Base-by-base conservation (phyloP, 2,797 vertebrate genomes). In the Pseudochirops cupreus region DNA sequence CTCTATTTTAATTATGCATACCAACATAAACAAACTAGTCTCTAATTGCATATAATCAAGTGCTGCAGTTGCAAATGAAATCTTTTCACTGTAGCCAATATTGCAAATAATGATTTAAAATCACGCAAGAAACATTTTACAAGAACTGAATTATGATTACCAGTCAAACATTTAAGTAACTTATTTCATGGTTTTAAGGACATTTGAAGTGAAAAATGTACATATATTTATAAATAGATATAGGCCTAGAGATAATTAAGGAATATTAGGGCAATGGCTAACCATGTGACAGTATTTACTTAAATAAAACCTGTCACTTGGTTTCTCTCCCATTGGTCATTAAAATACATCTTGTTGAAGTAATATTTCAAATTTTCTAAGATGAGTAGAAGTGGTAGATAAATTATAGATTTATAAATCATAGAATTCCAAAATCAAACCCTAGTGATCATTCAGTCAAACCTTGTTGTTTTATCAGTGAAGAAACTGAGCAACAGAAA, bases 161-260 rank as follows among this genome's bases (percentile, higher is more conserved):
- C 31, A 91, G 21, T 46, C 31, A 91, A 14, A 14, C 53, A 91
- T 67, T 10, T 91, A 92, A 89, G 92, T 91, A 92, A 24, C 91
- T 92, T 91, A 56, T 95, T 92, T 95, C 87, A 91, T n/a, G 6
- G 82, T 74, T 11, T 13, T 52, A 56, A 58, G 90, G 94, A 92
- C 87, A 92, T 91, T 90, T 95, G 52, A 93, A 92, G 50, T n/a
- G 56, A 53, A n/a, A 92, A 94, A 95, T 95, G 9, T 82, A 82
- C 2, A 54, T 10, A 0, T 29, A 55, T 93, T 95, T 31, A 39
- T 46, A 82, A 46, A 82, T 82, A 82, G 74, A 46, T 82, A 82
- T 46, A 74, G 16, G 21, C 21, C 21, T 82, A 46, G 18, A 82
- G 18, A 82, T 46, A 26, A 21, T 82, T 46, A 46, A 82, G n/a